Evolutionary conservation across 2,888 invertebrate species (phyloP).

Genomic region (Sycophila texana): DNA sequence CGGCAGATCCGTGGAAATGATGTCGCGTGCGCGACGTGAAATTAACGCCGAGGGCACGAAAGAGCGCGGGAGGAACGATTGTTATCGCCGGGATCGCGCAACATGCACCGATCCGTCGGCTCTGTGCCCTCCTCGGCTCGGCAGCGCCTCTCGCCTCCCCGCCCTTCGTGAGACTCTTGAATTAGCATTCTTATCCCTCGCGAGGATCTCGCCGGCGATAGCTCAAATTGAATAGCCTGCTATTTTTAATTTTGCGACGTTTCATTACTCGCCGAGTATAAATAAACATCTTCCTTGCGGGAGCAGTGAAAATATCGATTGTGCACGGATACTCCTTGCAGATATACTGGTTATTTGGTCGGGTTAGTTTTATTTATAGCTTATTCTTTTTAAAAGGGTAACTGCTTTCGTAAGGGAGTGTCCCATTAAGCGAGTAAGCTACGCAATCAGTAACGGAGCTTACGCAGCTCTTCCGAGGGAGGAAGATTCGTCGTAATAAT

Average conservation of each 20-base stretch:
- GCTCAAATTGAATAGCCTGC: constrained; percentile 1
- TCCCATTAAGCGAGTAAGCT: no score
- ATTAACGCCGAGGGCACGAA: constrained; percentile 13
- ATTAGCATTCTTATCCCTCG: constrained; percentile 13
- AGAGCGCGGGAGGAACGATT: constrained; percentile 4
- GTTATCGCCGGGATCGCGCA: neutral
- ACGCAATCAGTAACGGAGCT: no score
- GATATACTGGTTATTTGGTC: no score
- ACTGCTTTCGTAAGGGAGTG: no score
- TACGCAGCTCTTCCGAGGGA: no score
- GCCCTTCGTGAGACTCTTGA: neutral
- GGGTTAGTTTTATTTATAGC: no score
- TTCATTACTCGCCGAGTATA: no score
- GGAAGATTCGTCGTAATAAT: no score
- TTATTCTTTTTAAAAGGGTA: no score
- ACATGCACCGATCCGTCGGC: neutral
- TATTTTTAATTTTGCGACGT: neutral
- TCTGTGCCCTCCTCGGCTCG: neutral
- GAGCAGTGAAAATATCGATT: no score
- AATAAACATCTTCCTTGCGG: no score
- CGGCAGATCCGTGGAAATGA: constrained; percentile 6
- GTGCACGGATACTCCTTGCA: no score
- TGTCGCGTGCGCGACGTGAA: constrained; percentile 3
- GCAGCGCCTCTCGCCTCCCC: neutral
- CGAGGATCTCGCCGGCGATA: neutral